A percentile compares a stretch with the other conserved stretches of the same genome.
phyloP scores from a whole-genome alignment of 2,797 vertebrate genomes.

The Momotus momota region DNA sequence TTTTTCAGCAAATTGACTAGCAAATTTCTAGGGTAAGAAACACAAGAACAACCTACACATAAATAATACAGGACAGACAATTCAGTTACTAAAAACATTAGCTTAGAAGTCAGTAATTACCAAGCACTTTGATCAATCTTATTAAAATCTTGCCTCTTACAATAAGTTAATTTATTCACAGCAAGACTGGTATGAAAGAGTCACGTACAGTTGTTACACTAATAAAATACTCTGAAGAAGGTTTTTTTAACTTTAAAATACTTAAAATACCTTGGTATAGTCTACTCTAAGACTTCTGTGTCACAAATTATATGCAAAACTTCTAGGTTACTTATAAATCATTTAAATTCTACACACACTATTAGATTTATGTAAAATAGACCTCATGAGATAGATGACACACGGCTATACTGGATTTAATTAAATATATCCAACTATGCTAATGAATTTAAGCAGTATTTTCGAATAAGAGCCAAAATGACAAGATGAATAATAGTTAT shows the following conservation, averaged over 20 bases:
- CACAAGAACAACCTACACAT: not conserved
- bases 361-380: not conserved
- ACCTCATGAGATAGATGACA: not conserved
- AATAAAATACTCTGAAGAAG: not conserved
- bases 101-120: not conserved
- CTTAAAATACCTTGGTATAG: not conserved
- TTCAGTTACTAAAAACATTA: not conserved
- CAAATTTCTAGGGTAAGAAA: not conserved
- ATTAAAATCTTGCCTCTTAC: not conserved
- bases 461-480: not conserved
- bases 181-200: not conserved
- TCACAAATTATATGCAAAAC: not conserved
- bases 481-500: not conserved
- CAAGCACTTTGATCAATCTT: not conserved
- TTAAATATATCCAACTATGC: not conserved
- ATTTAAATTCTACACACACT: not conserved
- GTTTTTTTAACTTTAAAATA: not conserved
- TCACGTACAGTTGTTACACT: not conserved
- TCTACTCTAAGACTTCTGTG: not conserved
- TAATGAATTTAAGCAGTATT: not conserved
- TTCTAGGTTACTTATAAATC: not conserved
- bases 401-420: not conserved
- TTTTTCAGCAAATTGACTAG: not conserved
- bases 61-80: not conserved
- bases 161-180: not conserved